A percentile compares a stretch with the other conserved stretches of the same genome.
Evolutionary conservation across 1,140 invertebrate species (phyloP).

Genomic region (Leptopilina clavipes): DNA sequence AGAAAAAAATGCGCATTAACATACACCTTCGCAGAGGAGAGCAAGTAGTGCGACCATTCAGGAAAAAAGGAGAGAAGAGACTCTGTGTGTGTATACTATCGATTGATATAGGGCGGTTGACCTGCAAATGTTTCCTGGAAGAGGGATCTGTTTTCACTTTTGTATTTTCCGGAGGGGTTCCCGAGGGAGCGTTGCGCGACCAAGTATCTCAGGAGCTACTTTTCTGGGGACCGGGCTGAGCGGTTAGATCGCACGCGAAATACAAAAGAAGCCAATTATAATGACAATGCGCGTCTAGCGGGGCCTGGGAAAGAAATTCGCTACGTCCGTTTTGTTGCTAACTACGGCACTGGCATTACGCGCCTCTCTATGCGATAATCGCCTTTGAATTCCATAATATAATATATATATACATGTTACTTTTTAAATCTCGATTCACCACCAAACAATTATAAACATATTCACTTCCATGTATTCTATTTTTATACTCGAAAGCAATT

Average conservation of each 20-base stretch:
- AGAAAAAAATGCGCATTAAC: conserved; percentile 5
- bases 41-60: conserved; percentile 1
- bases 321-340: conserved; percentile 64
- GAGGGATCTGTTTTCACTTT: conserved; percentile 67
- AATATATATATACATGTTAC: background rate
- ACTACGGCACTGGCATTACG: conserved; percentile 62
- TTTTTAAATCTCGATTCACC: too few relatives aligned
- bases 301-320: conserved; percentile 72
- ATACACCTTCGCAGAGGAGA: conserved; percentile 29
- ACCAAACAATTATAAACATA: too few relatives aligned
- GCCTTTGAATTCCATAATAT: conserved; percentile 39
- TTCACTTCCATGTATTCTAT: too few relatives aligned
- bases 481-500: too few relatives aligned
- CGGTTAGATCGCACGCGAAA: conserved; percentile 71
- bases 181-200: conserved; percentile 64
- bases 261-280: conserved; percentile 73
- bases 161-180: conserved; percentile 66
- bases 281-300: conserved; percentile 71
- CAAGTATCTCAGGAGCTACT: conserved; percentile 64
- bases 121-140: conserved; percentile 56
- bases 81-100: background rate
- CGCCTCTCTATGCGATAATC: conserved; percentile 58
- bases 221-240: conserved; percentile 54
- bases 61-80: conserved; percentile 1
- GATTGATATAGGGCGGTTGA: conserved; percentile 48